These are phyloP conservation scores for Alca torda DNA, from an alignment of 2,797 vertebrate species.

Conservation along the genomic window DNA sequence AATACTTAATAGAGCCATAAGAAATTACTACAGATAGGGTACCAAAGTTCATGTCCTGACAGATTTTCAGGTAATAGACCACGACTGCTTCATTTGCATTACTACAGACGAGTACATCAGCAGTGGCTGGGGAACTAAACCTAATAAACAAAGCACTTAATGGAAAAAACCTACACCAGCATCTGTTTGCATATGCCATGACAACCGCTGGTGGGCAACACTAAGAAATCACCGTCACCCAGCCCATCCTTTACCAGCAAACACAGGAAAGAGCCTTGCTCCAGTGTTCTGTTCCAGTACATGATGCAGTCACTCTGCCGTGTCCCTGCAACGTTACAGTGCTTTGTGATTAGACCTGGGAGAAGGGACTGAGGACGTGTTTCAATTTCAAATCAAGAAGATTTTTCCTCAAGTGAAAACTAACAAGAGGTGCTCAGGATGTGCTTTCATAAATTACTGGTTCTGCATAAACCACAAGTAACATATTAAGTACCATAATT, in stretches of 20 bases:
- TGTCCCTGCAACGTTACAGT: fast-evolving
- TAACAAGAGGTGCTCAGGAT: neutral
- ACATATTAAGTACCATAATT: slow-evolving; percentile 45
- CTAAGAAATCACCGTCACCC: neutral
- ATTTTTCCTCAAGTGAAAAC: neutral
- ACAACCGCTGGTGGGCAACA: neutral
- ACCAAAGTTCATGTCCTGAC: neutral
- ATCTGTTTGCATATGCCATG: neutral
- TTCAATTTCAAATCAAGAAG: neutral
- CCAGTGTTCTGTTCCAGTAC: neutral
- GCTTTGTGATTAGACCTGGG: neutral
- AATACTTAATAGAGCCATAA: neutral
- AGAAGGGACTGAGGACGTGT: neutral
- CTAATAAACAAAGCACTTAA: neutral
- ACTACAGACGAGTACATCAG: neutral
- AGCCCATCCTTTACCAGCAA: neutral
- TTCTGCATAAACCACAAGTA: slow-evolving; percentile 26
- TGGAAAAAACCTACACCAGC: neutral
- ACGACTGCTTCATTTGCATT: neutral
- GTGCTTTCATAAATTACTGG: neutral
- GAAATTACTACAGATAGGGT: neutral
- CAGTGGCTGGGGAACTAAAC: neutral
- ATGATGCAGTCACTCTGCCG: neutral
- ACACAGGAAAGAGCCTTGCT: neutral
- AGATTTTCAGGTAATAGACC: neutral